A percentile compares a stretch with the other conserved stretches of the same genome.
phyloP scores from a whole-genome alignment of 30 jellyfish, hydroid and myxozoan species.

The Kudoa iwatai region DNA sequence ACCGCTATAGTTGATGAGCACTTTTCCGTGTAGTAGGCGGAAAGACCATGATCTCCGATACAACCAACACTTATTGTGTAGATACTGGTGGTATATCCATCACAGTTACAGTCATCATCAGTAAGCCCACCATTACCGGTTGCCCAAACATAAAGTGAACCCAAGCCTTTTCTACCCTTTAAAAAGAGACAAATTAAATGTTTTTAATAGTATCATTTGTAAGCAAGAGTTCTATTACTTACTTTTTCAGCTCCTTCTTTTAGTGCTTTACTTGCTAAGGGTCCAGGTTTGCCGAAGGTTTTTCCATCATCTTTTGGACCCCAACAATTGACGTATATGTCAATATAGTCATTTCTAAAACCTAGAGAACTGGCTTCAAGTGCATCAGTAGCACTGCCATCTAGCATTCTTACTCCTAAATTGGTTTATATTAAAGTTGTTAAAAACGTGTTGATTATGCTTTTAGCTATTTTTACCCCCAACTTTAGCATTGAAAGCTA shows the following conservation, averaged over 20 bases:
- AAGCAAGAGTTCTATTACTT: neutral
- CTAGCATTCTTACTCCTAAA: slow-evolving; percentile 96
- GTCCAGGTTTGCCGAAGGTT: slow-evolving; percentile 87
- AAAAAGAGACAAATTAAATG: neutral
- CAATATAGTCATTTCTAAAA: slow-evolving; percentile 37
- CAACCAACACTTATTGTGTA: neutral
- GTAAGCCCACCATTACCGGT: neutral
- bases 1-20: neutral
- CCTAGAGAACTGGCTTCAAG: slow-evolving; percentile 88
- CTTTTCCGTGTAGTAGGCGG: neutral
- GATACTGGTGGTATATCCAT: neutral
- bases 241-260: slow-evolving; percentile 69
- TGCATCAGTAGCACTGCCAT: slow-evolving; percentile 73
- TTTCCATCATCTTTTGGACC: slow-evolving; percentile 99
- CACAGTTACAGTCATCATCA: neutral
- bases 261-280: slow-evolving; percentile 76
- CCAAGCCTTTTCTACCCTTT: neutral
- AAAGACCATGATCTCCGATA: neutral
- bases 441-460: neutral
- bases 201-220: neutral
- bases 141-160: neutral
- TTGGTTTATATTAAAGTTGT: no score
- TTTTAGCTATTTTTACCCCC: slow-evolving; percentile 21
- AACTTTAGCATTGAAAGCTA: slow-evolving; percentile 44
- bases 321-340: slow-evolving; percentile 85